A percentile compares a stretch with the other conserved stretches of the same genome.
Conservation (phyloP, 2,113 vertebrate genomes). For the Tonatia bakeri region DNA sequence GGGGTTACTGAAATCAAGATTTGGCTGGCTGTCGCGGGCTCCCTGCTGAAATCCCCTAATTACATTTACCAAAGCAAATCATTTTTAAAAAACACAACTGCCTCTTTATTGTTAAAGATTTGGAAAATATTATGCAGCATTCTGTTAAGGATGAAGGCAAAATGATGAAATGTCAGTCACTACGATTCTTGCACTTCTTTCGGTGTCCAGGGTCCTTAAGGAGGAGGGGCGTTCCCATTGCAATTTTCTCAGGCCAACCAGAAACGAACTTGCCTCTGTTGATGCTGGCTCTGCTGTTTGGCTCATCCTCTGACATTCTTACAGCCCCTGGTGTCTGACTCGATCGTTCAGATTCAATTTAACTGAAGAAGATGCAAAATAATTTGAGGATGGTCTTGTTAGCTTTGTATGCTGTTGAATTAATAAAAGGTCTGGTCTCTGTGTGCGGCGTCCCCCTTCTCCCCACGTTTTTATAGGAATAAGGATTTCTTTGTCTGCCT, state of each 20-base stretch:
- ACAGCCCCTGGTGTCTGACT: neutral
- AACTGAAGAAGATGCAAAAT: constrained; percentile 42
- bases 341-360: constrained; percentile 15
- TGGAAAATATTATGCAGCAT: constrained; percentile 18
- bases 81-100: constrained; percentile 34
- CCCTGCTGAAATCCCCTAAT: constrained; percentile 22
- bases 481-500: constrained; percentile 17
- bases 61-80: constrained; percentile 43
- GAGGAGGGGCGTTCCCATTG: neutral
- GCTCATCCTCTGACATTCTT: constrained; percentile 10
- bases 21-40: neutral
- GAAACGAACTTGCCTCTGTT: neutral
- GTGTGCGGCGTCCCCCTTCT: accelerated
- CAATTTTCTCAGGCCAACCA: neutral
- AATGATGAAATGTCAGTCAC: constrained; percentile 34
- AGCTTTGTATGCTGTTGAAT: neutral
- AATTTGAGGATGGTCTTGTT: neutral
- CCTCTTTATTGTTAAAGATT: constrained; percentile 49
- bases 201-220: neutral
- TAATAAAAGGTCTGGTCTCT: neutral
- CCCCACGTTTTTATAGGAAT: neutral
- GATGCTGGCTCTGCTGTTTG: neutral
- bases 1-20: constrained; percentile 56
- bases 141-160: constrained; percentile 30
- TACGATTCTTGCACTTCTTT: neutral